Evolutionary conservation across 2,888 invertebrate species (phyloP).

Genomic region (Muscina levida): DNA sequence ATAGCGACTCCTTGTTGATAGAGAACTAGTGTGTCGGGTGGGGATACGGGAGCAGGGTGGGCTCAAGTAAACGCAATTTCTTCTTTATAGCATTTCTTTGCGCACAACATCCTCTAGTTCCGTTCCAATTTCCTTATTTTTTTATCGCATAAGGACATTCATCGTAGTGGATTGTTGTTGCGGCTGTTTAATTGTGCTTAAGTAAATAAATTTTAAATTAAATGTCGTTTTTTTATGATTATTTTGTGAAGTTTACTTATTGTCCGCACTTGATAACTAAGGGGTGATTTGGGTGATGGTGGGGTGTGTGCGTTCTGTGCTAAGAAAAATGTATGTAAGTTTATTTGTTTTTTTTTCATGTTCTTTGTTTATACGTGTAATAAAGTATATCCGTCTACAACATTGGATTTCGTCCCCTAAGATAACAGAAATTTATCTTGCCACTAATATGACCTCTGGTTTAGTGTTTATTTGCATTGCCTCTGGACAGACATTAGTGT

Average conservation of each 20-base stretch:
- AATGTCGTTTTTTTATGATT: constrained; percentile 71
- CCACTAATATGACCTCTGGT: background rate
- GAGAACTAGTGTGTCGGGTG: background rate
- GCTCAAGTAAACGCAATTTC: constrained; percentile 6
- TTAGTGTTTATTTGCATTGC: background rate
- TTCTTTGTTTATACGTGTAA: constrained; percentile 10
- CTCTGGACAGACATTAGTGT: too few species aligned
- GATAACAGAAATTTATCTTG: constrained; percentile 12
- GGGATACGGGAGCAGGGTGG: too few species aligned
- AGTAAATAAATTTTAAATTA: constrained; percentile 65
- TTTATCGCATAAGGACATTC: constrained; percentile 39
- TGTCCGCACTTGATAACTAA: constrained; percentile 57
- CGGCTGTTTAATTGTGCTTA: constrained; percentile 63
- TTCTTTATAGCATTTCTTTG: background rate
- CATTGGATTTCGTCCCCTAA: background rate
- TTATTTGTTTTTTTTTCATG: background rate
- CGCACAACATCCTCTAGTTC: background rate
- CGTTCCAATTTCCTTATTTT: background rate
- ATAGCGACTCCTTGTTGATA: constrained; percentile 37
- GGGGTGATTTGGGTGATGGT: constrained; percentile 37
- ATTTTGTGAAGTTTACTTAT: constrained; percentile 94
- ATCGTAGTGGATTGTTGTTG: constrained; percentile 18
- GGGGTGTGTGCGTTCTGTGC: background rate
- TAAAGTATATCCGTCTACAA: constrained; percentile 19
- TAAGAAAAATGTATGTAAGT: background rate